A percentile compares a stretch with the other conserved stretches of the same genome.
These are phyloP conservation scores for Yponomeuta cagnagella DNA, from an alignment of 2,888 invertebrate genomes.

Conservation along the genomic window DNA sequence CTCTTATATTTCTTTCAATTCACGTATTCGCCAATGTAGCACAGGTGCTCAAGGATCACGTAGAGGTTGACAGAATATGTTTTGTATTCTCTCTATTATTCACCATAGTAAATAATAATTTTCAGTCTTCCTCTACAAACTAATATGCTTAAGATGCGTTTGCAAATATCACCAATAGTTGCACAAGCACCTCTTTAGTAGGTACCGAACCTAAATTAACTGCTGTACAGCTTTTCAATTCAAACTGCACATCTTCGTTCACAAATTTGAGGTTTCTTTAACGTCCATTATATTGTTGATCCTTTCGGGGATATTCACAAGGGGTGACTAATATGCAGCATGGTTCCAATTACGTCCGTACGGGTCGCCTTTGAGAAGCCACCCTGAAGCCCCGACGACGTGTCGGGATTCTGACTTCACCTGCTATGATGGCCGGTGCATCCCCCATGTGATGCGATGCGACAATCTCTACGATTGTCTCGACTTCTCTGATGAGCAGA, in stretches of 20 bases:
- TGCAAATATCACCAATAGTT: background rate
- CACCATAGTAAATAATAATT: background rate
- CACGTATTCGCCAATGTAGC: no score
- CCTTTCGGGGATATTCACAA: no score
- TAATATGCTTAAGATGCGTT: background rate
- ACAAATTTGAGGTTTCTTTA: no score
- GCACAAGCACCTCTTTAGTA: background rate
- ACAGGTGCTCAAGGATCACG: no score
- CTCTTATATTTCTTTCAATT: no score
- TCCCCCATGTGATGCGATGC: constrained; percentile 85
- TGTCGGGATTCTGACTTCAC: constrained; percentile 81
- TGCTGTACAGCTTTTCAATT: background rate
- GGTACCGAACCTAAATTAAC: background rate
- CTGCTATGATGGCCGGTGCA: constrained; percentile 86
- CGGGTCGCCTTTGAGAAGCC: background rate
- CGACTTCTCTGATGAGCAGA: constrained; percentile 93
- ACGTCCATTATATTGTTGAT: no score
- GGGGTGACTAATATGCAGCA: background rate
- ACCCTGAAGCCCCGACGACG: constrained; percentile 28
- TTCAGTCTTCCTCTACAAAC: background rate
- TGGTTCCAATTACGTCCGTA: constrained; percentile 2
- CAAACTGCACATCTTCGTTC: background rate
- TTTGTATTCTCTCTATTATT: no score
- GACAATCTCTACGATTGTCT: constrained; percentile 93
- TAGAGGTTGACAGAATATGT: no score